These are phyloP conservation scores for Pterobdella sp. DNA, from an alignment of 2,888 invertebrate species.

Conservation along the genomic window DNA sequence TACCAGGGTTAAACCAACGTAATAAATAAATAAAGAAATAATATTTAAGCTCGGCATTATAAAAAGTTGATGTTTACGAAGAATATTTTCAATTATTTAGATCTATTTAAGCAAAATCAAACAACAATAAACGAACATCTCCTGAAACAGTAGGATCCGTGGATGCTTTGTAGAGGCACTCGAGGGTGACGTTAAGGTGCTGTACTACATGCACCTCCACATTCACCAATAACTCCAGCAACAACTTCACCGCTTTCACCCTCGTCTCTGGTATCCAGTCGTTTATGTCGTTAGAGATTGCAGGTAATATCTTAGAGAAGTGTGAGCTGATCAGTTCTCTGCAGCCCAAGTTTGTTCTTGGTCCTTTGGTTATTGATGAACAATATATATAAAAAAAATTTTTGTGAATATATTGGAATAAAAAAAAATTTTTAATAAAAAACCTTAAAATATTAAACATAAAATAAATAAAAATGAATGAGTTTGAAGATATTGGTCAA, in stretches of 20 bases:
- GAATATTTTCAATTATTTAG: neutral
- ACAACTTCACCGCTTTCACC: slow-evolving; percentile 66
- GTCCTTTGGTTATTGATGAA: slow-evolving; percentile 33
- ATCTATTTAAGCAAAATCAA: neutral
- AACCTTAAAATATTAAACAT: too few species aligned
- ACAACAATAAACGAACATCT: neutral
- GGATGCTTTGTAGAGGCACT: slow-evolving; percentile 61
- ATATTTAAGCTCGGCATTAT: neutral
- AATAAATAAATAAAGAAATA: neutral
- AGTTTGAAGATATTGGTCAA: too few species aligned
- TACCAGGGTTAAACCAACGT: neutral
- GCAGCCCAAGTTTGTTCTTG: slow-evolving; percentile 79
- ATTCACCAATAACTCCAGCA: slow-evolving; percentile 65
- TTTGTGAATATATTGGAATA: neutral
- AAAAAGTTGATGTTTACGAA: neutral
- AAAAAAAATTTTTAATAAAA: too few species aligned
- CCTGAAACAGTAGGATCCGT: slow-evolving; percentile 54
- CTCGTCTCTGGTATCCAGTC: slow-evolving; percentile 68
- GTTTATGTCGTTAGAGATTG: slow-evolving; percentile 62
- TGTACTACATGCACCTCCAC: slow-evolving; percentile 66
- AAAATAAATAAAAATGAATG: too few species aligned
- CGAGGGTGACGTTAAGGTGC: slow-evolving; percentile 58
- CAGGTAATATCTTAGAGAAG: slow-evolving; percentile 63
- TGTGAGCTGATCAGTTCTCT: slow-evolving; percentile 68
- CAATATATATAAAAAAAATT: neutral